Evolutionary conservation across 2,888 invertebrate genomes (phyloP), one percentile per base, ranked within the genome.

Genomic region (Acleris holmiana): DNA sequence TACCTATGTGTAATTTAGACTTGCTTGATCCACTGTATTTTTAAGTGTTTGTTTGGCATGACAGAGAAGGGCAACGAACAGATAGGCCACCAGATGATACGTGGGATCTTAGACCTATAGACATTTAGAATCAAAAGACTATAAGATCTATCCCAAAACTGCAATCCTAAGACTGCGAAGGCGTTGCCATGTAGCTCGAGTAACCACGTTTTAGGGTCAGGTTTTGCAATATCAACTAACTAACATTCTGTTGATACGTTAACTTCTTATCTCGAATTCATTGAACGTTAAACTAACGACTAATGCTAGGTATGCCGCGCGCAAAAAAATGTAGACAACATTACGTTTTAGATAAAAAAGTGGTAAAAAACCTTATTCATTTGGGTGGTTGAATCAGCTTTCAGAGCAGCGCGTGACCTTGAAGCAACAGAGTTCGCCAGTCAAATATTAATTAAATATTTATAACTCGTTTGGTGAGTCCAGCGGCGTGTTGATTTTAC

Each of bases 361-460:
- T 57, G 29, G 25, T 21, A 65, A 65, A 65, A 65, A 65, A 65
- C 46, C 46, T 65, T 60, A 50, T 65, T 65, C 64, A 65, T 59
- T 60, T 76, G 65, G 61, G 76, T 74, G 77, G 74, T 71, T 73
- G 76, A 76, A 76, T 79, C 75, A 73, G 71, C 73, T 76, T 66
- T 69, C 67, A 69, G 64, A 66, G 61, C 54, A 71, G 66, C 51
- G 65, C 73, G 77, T 66, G 74, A 85, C 89, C 89, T 90, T 89
- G 89, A 78, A 77, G 78, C 76, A 75, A 79, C 82, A 70, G 72
- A 86, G 86, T 86, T 88, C 81, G 85, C 83, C 84, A 83, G 79
- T 83, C 84, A 86, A 89, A 88, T 86, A 85, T 85, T 86, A 88
- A 89, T 88, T 86, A 88, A 86, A 86, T 88, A 87, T 87, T 85